A percentile compares a stretch with the other conserved stretches of the same genome.
Conservation (phyloP, 2,888 invertebrate genomes). For the Pandemis cinnamomeana region DNA sequence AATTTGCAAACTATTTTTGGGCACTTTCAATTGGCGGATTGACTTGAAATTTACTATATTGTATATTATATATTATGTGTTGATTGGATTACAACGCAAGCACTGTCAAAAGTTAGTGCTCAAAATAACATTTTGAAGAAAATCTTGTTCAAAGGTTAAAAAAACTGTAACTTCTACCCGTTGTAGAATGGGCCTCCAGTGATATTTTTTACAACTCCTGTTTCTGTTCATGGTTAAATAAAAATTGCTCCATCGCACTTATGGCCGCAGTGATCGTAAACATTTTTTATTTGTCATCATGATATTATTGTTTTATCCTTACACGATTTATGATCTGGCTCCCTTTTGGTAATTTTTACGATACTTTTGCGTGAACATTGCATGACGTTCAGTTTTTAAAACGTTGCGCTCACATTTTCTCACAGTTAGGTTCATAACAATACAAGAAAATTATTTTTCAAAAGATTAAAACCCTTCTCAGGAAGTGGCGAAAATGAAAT, state of each 20-base stretch:
- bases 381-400: slow-evolving; percentile 4
- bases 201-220: slow-evolving; percentile 53
- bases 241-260: slow-evolving; percentile 64
- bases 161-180: too few species aligned
- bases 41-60: too few species aligned
- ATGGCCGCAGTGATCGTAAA: slow-evolving; percentile 63
- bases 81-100: too few species aligned
- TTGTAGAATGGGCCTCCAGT: slow-evolving; percentile 11
- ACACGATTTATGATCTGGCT: slow-evolving; percentile 54
- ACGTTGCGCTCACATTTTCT: background rate
- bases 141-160: too few species aligned
- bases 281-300: slow-evolving; percentile 63
- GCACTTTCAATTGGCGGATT: too few species aligned
- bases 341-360: slow-evolving; percentile 45
- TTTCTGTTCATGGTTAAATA: slow-evolving; percentile 55
- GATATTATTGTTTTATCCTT: slow-evolving; percentile 66
- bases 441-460: too few species aligned
- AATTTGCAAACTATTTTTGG: too few species aligned
- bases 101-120: too few species aligned
- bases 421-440: background rate
- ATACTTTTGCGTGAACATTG: slow-evolving; percentile 34
- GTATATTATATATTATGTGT: too few species aligned
- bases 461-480: too few species aligned
- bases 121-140: too few species aligned
- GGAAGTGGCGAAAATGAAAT: background rate